These are phyloP conservation scores for Hirtodrosophila cameraria DNA, from an alignment of 2,888 invertebrate genomes.

Conservation along the genomic window DNA sequence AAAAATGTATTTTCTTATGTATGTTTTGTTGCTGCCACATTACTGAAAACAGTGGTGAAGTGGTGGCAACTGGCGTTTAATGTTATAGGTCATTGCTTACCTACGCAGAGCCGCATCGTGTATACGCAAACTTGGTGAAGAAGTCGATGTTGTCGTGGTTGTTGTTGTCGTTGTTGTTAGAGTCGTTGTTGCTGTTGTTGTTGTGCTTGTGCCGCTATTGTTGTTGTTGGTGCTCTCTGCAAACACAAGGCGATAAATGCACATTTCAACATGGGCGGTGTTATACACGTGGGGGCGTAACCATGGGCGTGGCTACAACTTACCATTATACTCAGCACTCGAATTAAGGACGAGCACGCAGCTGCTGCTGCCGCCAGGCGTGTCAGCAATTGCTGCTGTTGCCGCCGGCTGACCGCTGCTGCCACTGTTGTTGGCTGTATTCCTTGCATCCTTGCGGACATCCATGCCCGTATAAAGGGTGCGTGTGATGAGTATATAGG, in stretches of 20 bases:
- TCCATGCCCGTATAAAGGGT: constrained; percentile 82
- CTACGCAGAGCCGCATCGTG: constrained; percentile 67
- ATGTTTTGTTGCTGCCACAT: no score
- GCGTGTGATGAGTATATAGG: constrained; percentile 86
- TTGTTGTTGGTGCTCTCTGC: constrained; percentile 41
- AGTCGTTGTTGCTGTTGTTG: constrained; percentile 31
- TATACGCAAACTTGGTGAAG: constrained; percentile 60
- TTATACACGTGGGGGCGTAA: not conserved
- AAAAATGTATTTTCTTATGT: no score
- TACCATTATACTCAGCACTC: constrained; percentile 54
- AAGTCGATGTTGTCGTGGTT: constrained; percentile 45
- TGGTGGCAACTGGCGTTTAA: not conserved
- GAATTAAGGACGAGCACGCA: constrained; percentile 60
- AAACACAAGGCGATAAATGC: not conserved
- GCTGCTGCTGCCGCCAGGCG: constrained; percentile 49
- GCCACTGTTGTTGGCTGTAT: constrained; percentile 1
- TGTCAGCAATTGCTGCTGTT: constrained; percentile 17
- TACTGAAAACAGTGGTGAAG: no score
- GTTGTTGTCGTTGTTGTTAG: constrained; percentile 32
- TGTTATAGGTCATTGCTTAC: constrained; percentile 25
- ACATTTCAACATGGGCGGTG: no score
- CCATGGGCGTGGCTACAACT: constrained; percentile 5
- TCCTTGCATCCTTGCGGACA: constrained; percentile 72
- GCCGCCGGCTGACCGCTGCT: constrained; percentile 18
- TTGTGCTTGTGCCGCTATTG: constrained; percentile 19